Evolutionary conservation across 2,888 invertebrate genomes (phyloP).

Genomic region (Therioaphis trifolii): DNA sequence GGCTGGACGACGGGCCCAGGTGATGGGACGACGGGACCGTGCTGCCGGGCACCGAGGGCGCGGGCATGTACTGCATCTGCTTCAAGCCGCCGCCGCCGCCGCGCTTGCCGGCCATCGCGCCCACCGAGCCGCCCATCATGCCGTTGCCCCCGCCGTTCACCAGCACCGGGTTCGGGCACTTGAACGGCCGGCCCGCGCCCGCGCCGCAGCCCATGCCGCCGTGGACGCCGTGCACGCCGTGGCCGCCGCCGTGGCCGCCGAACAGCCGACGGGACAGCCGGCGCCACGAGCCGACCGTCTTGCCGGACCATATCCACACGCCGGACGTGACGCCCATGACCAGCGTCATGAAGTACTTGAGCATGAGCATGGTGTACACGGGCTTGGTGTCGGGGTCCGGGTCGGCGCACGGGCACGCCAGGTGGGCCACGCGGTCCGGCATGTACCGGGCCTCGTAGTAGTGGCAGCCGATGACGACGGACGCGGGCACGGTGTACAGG

Average conservation of each 20-base stretch:
- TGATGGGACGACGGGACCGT: conserved; percentile 75
- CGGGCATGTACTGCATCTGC: conserved; percentile 65
- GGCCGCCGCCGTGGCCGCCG: conserved; percentile 72
- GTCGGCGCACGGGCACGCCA: conserved; percentile 80
- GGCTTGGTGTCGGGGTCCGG: conserved; percentile 71
- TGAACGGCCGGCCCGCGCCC: no score
- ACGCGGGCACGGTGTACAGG: conserved; percentile 92
- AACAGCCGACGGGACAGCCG: conserved; percentile 82
- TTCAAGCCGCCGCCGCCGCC: conserved; percentile 66
- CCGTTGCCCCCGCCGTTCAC: no score
- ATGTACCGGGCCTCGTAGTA: conserved; percentile 88
- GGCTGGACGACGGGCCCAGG: conserved; percentile 65
- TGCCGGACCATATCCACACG: conserved; percentile 97
- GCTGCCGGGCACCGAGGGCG: conserved; percentile 65
- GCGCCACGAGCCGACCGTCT: conserved; percentile 92
- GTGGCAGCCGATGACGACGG: conserved; percentile 86
- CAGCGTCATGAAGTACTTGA: conserved; percentile 94
- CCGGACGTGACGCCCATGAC: conserved; percentile 96
- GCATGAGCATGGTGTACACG: conserved; percentile 86
- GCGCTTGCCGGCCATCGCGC: conserved; percentile 66
- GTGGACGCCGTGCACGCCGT: conserved; percentile 71
- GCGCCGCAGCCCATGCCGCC: no score
- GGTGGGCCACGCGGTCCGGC: conserved; percentile 82
- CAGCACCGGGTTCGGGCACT: no score
- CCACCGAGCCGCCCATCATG: conserved; percentile 42